Base-by-base conservation (phyloP, 2,797 vertebrate species). In the Coregonus sp. region DNA sequence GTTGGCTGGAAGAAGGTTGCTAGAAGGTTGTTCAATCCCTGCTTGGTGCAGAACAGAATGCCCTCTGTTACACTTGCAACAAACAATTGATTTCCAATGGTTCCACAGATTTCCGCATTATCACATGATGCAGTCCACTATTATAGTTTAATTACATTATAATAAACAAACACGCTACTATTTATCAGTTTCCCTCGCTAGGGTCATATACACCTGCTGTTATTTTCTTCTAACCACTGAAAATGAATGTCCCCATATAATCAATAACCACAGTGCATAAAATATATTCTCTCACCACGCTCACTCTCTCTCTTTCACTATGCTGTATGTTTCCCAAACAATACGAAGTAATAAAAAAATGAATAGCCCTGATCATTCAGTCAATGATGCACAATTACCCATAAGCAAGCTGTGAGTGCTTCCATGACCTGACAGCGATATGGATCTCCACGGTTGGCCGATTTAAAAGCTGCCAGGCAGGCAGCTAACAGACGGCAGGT, bases 341-440 rank as follows among this genome's bases (percentile, higher is more conserved):
- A 31, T 31, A 5, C 72, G 37, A 20, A 16, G 18, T 37, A 20
- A 47, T 47, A n/a, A n/a, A 12, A 31, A 56, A n/a, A 31, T n/a
- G 59, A 73, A 73, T 73, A 73, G 54, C 72, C 54, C 72, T 59
- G 59, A 73, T 73, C 72, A 73, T 73, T 73, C 33, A 73, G 72
- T 73, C 72, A 73, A n/a, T 73, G 72, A 59, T 40, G 54, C 54
- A 73, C 31, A 73, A 73, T 61, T 61, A 61, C 54, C 72, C 54
- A 37, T 73, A 61, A 73, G 72, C 72, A 73, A 73, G 72, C 72
- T 73, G 52, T 61, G 72, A 40, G 33, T 52, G 52, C n/a, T 72
- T 25, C 18, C 2, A 33, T 61, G 50, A 73, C 72, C 72, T 61
- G 72, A 73, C 72, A 73, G 72, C 72, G 31, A 61, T 73, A 73